Base-by-base conservation (phyloP, 2,797 vertebrate genomes). In the Diglossa cyanea region DNA sequence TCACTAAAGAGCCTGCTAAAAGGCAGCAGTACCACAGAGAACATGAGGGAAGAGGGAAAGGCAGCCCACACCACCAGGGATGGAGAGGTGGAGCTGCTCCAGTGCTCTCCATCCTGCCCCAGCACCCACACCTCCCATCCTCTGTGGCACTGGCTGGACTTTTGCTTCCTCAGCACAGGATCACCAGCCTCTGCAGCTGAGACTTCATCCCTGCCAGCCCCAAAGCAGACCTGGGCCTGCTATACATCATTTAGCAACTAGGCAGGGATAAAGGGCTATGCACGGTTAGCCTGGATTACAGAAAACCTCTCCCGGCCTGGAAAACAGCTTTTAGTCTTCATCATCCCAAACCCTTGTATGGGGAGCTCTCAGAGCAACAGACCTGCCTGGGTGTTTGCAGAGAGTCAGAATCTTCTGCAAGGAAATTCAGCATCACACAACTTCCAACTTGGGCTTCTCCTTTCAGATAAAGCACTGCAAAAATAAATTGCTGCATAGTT, bases 281-380 rank as follows among this genome's bases (percentile, higher is more conserved):
- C 83, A 79, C 0, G 0, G 74, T 85, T 79, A 94, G 71, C 77
- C 35, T 42, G 83, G 92, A 94, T 94, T 88, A 93, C 1, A 61
- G 63, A 86, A 95, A 96, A 91, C 66, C 71, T 84, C 80, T 76
- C 71, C 71, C 1, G 0, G 83, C 79, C 71, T 57, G 74, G 51
- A 84, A 95, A 94, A 93, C 88, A 79, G 83, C 74, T 95, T 92
- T 86, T n/a, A 67, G 60, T 53, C 48, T 63, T 70, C 86, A 86
- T 47, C 85, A 94, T 79, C 62, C 85, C 85, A 86, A 93, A 84
- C 48, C 37, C 73, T 53, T 63, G 74, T 14, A 61, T 0, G 0
- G 39, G 45, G 42, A 90, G 35, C 33, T 73, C 40, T 70, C 28
- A 10, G 28, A 83, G 58, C 9, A 2, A 66, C 44, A 62, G 73